Base-by-base conservation (phyloP, 2,113 vertebrate genomes). In the Pandion haliaetus region DNA sequence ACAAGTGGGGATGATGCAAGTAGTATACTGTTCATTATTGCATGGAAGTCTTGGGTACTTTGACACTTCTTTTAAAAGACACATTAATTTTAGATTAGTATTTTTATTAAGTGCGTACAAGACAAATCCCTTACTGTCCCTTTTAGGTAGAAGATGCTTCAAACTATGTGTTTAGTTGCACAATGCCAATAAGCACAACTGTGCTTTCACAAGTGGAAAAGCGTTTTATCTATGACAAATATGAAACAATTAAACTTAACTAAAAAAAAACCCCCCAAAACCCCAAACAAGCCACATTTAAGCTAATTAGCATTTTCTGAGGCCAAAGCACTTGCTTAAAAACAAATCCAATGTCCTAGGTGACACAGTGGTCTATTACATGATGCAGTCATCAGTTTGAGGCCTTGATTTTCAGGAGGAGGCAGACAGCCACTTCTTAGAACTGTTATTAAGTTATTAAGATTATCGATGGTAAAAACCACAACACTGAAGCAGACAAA, bases 401-500 rank as follows among this genome's bases (percentile, higher is more conserved):
- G 58, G 38, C 55, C 57, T 29, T 14, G 40, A 23, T 78, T 47
- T 29, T 52, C 66, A 69, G 0, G 31, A 86, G 45, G 63, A 63
- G 59, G 65, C 66, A 63, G 40, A 36, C 14, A 62, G 23, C 3
- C 32, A 63, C 16, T 3, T 44, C 36, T 29, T 14, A 29, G 14
- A 55, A 91, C 17, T 26, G 9, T 54, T 42, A 2, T 40, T 8
- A 15, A 63, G 9, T 54, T 42, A 2, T 40, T 8, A 15, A 63
- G 21, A 26, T 23, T 45, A 42, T 28, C 0, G 0, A 6, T 8
- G 10, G 58, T 85, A n/a, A 61, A 74, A 67, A 4, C 9, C 31
- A 9, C 32, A 44, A n/a, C 8, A 36, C 20, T 65, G 28, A 16
- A 47, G 12, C 0, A 4, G 28, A 19, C 36, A 25, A 86, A 55